phyloP scores from a whole-genome alignment of 2,888 invertebrate species.

The Drosophila meridiana region DNA sequence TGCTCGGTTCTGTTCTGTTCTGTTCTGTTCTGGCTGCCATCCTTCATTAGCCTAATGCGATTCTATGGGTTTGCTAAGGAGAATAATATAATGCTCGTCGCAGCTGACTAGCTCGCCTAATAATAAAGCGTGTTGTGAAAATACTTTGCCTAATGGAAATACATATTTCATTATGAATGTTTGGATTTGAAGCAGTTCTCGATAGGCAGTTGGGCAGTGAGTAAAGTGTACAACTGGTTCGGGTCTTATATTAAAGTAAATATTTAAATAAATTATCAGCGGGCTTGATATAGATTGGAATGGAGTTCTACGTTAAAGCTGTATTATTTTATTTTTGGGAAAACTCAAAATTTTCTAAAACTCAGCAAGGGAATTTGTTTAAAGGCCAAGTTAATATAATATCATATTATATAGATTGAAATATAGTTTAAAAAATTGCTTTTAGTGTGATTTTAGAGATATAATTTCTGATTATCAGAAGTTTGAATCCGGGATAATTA shows the following conservation, averaged over 20 bases:
- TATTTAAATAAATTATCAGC: not conserved
- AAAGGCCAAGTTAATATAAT: not conserved
- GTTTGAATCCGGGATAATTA: too few relatives aligned
- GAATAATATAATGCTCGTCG: constrained; percentile 10
- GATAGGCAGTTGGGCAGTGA: not conserved
- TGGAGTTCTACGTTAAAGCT: not conserved
- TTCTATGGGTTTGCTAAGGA: constrained; percentile 22
- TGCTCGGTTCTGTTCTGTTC: not conserved
- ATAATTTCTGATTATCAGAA: not conserved
- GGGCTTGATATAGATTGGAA: not conserved
- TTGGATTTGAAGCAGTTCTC: not conserved
- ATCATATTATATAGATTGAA: not conserved
- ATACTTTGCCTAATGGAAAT: constrained; percentile 1
- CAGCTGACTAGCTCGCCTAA: constrained; percentile 3
- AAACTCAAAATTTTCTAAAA: not conserved
- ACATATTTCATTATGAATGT: not conserved
- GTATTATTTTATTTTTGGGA: not conserved
- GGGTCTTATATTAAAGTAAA: not conserved
- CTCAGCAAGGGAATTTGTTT: not conserved
- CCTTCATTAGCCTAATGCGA: constrained; percentile 49
- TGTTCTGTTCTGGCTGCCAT: not conserved
- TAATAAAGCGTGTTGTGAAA: constrained; percentile 1
- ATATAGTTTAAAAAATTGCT: not conserved
- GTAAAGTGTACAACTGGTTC: not conserved
- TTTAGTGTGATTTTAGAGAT: not conserved